These are phyloP conservation scores for Hassar affinis DNA, from an alignment of 2,113 vertebrate genomes.

Conservation along the genomic window DNA sequence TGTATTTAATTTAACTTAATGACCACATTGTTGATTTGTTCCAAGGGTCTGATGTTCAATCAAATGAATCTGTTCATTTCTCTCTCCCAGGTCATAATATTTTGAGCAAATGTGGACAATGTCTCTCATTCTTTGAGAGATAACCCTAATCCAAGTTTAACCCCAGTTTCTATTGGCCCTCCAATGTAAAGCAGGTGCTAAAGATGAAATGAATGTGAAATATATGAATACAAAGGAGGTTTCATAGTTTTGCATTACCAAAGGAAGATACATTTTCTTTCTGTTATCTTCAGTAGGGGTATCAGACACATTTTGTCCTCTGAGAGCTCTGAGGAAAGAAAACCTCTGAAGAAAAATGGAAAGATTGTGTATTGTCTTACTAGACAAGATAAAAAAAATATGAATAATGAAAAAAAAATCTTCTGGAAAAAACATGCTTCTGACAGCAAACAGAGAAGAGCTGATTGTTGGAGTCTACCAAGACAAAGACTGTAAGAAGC, in stretches of 20 bases:
- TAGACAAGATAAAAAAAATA: not conserved
- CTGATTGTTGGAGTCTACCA: not conserved
- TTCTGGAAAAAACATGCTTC: too few relatives aligned
- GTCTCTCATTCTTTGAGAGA: not conserved
- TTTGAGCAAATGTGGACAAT: not conserved
- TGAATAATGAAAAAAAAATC: not conserved
- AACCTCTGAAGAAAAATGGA: not conserved
- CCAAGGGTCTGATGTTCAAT: not conserved
- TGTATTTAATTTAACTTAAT: not conserved
- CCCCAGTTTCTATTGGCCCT: not conserved
- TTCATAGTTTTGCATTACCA: not conserved
- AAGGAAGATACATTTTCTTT: not conserved
- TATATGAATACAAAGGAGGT: not conserved
- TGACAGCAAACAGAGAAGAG: not conserved
- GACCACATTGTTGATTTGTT: not conserved
- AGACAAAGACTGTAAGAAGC: not conserved
- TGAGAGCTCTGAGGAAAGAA: not conserved
- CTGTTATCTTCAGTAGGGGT: constrained; percentile 13
- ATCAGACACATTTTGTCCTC: not conserved
- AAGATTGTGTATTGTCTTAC: not conserved
- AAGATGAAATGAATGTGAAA: constrained; percentile 3
- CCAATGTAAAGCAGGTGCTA: not conserved
- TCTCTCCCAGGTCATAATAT: constrained; percentile 20
- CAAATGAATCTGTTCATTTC: not conserved
- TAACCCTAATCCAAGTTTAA: not conserved